These are phyloP conservation scores for Lemur catta DNA, from an alignment of 2,797 vertebrate genomes.

Conservation along the genomic window DNA sequence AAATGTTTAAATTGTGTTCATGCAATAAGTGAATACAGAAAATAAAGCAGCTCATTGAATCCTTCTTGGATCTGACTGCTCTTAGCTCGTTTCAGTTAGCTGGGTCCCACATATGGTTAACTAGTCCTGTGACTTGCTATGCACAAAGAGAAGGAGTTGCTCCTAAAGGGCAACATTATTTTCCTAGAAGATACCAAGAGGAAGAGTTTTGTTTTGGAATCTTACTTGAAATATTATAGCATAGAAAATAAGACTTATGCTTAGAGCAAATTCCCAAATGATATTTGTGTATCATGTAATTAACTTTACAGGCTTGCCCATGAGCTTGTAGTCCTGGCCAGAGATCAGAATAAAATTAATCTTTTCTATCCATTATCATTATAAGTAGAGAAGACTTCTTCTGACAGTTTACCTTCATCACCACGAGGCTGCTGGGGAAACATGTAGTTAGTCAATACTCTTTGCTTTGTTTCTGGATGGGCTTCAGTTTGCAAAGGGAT, in stretches of 20 bases:
- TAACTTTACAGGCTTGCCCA: not conserved
- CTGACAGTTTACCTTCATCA: conserved; percentile 91
- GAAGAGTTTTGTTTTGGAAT: not conserved
- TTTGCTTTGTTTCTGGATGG: conserved; percentile 98
- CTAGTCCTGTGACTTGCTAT: not conserved
- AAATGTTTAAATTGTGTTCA: not conserved
- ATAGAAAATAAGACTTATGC: not conserved
- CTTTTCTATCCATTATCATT: not conserved
- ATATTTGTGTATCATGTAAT: not conserved
- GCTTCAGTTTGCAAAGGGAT: conserved; percentile 99
- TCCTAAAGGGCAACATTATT: not conserved
- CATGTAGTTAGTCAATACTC: conserved; percentile 99
- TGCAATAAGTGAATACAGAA: not conserved
- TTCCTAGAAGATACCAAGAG: not conserved
- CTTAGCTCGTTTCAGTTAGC: not conserved
- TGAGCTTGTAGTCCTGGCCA: not conserved
- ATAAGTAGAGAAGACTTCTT: not conserved
- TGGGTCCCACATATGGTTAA: not conserved
- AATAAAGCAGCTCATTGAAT: not conserved
- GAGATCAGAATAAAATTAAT: not conserved
- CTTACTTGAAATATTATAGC: not conserved
- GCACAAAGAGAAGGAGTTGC: not conserved
- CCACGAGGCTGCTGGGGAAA: conserved; percentile 98
- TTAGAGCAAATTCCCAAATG: not conserved
- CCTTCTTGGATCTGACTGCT: not conserved